These are phyloP conservation scores for Lottia gigantea DNA, from an alignment of 2,888 invertebrate species.

Conservation along the genomic window DNA sequence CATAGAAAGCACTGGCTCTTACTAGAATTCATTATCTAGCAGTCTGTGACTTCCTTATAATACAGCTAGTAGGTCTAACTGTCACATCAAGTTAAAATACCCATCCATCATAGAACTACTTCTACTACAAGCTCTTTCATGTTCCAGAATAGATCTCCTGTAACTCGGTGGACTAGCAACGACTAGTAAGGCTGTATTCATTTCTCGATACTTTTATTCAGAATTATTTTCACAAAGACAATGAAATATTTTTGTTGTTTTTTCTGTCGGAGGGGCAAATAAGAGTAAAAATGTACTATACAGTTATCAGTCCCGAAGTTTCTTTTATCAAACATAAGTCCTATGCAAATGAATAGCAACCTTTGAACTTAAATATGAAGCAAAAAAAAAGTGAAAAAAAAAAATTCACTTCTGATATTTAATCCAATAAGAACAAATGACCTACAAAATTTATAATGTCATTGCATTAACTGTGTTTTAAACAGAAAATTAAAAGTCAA, in stretches of 20 bases:
- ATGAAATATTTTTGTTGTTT: background rate
- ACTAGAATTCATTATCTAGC: slow-evolving; percentile 31
- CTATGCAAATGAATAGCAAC: no score
- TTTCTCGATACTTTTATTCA: background rate
- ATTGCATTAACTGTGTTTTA: no score
- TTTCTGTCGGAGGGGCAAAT: background rate
- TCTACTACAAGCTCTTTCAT: no score
- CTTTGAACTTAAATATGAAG: no score
- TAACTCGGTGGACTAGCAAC: background rate
- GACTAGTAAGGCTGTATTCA: background rate
- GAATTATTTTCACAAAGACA: background rate
- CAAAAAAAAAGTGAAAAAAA: no score
- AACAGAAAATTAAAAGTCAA: no score
- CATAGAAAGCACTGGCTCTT: background rate
- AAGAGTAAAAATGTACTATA: background rate
- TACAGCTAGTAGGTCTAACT: slow-evolving; percentile 25
- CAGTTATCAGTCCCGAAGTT: no score
- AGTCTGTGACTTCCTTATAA: slow-evolving; percentile 25
- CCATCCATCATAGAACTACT: slow-evolving; percentile 26
- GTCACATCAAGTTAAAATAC: slow-evolving; percentile 31
- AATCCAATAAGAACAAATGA: no score
- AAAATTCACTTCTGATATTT: no score
- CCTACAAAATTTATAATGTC: no score
- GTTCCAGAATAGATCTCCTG: no score
- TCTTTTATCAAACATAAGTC: no score